Evolutionary conservation across 2,113 vertebrate species (phyloP).

Genomic region (Halcyon malimbica): DNA sequence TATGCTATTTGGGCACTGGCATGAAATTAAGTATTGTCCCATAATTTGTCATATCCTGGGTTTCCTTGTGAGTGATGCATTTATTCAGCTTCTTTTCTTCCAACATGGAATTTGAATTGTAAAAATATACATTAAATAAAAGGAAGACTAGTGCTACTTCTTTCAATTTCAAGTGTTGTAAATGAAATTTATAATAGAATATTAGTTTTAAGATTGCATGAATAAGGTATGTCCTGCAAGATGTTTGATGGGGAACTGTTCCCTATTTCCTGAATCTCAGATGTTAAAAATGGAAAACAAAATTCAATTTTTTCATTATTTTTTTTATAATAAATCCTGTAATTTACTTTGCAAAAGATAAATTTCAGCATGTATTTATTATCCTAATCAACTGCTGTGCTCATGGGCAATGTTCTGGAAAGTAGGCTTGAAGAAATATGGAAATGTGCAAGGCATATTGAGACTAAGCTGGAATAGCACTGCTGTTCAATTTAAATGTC

Average conservation of each 20-base stretch:
- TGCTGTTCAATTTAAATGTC: background rate
- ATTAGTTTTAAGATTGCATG: background rate
- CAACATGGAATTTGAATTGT: background rate
- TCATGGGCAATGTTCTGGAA: background rate
- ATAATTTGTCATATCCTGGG: conserved; percentile 60
- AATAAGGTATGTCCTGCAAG: background rate
- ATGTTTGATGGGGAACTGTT: background rate
- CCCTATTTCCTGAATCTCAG: background rate
- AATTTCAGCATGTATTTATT: background rate
- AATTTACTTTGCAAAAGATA: background rate
- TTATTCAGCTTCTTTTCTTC: background rate
- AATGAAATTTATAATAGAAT: background rate
- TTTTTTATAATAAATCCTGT: background rate
- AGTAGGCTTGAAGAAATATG: background rate
- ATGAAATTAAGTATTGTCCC: conserved; percentile 58
- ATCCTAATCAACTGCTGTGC: background rate
- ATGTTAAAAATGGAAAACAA: background rate
- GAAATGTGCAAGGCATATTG: background rate
- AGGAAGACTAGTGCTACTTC: background rate
- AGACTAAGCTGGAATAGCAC: background rate
- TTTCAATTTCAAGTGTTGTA: background rate
- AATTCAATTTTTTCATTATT: background rate
- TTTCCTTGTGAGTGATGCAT: conserved; percentile 14
- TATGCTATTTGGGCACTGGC: conserved; percentile 44
- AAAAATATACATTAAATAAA: background rate